A percentile compares a stretch with the other conserved stretches of the same genome.
phyloP scores from a whole-genome alignment of 2,888 invertebrate species.

The Tanytarsus gracilentus region DNA sequence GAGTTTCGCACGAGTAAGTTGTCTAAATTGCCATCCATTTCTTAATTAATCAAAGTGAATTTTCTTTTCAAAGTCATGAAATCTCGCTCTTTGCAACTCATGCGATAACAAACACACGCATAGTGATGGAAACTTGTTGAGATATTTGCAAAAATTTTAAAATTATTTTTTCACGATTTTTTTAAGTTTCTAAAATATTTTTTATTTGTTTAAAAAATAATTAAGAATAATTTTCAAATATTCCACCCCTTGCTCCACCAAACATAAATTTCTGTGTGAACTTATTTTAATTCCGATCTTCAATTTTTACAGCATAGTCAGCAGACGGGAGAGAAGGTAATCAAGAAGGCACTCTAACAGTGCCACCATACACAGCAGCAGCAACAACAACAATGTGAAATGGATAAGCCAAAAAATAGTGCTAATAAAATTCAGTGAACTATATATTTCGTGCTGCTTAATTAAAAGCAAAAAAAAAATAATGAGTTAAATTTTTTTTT shows the following conservation, averaged over 20 bases:
- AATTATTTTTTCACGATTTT: no score
- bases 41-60: slow-evolving; percentile 8
- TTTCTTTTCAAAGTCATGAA: not conserved
- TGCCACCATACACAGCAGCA: no score
- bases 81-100: no score
- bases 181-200: no score
- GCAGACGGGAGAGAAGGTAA: no score
- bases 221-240: no score
- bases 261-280: not conserved
- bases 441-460: slow-evolving; percentile 27
- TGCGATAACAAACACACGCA: not conserved
- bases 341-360: no score
- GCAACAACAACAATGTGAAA: not conserved
- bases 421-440: slow-evolving; percentile 29
- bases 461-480: slow-evolving; percentile 27
- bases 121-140: no score
- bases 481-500: slow-evolving; percentile 21
- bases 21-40: slow-evolving; percentile 2
- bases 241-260: no score
- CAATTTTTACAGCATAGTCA: not conserved
- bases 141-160: no score
- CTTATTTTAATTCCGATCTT: not conserved
- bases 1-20: not conserved
- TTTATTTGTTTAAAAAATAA: no score
- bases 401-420: slow-evolving; percentile 28